Percentiles rank a stretch among this genome's conserved stretches.
Evolutionary conservation across 2,113 vertebrate genomes (phyloP).

Genomic region (Trichomycterus rosablanca): DNA sequence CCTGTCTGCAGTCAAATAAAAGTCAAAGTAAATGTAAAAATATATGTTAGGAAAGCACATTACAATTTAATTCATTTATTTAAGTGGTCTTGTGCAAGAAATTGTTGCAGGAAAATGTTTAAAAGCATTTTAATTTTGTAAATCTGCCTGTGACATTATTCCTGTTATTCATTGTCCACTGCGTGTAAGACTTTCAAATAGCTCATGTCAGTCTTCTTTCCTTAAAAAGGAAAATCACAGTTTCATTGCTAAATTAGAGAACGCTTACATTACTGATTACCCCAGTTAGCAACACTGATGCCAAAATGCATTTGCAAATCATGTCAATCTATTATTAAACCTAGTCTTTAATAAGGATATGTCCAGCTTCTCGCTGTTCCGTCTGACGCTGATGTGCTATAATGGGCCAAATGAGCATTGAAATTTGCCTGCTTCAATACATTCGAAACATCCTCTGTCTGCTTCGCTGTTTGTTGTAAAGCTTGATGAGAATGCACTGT

Average conservation of each 20-base stretch:
- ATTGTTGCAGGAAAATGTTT: too few species aligned
- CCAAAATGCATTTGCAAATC: conserved; percentile 90
- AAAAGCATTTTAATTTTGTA: conserved; percentile 47
- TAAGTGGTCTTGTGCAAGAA: too few species aligned
- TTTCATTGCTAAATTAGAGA: conserved; percentile 84
- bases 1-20: too few species aligned
- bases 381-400: conserved; percentile 87
- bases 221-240: too few species aligned
- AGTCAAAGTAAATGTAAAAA: too few species aligned
- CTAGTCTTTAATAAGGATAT: conserved; percentile 97
- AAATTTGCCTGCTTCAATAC: conserved; percentile 88
- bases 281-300: conserved; percentile 83
- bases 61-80: too few species aligned
- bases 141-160: conserved; percentile 49
- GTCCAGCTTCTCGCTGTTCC: conserved; percentile 79
- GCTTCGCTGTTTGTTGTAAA: conserved; percentile 75
- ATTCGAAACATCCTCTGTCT: conserved; percentile 91
- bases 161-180: conserved; percentile 83
- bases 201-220: too few species aligned
- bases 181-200: conserved; percentile 77
- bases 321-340: conserved; percentile 98
- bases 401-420: conserved; percentile 93
- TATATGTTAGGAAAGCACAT: too few species aligned
- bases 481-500: conserved; percentile 73
- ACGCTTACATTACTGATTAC: conserved; percentile 80